These are phyloP conservation scores for Sebastes iracundus DNA, from an alignment of 2,797 vertebrate genomes.

Conservation along the genomic window DNA sequence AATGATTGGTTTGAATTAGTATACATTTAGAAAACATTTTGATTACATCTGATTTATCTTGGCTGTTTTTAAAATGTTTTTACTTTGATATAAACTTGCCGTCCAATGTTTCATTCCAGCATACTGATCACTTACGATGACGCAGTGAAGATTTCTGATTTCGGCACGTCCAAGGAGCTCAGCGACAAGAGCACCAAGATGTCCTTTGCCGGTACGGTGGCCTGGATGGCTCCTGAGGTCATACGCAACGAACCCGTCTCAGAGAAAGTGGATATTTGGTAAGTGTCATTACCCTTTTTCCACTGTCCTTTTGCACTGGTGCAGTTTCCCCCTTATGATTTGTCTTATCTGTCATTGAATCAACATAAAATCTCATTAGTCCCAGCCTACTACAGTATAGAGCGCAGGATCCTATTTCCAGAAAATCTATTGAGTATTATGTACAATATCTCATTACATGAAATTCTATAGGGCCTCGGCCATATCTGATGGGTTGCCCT, in stretches of 20 bases:
- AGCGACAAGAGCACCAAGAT: slow-evolving; percentile 99
- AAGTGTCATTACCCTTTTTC: slow-evolving; percentile 50
- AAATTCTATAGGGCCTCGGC: slow-evolving; percentile 75
- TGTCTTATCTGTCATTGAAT: slow-evolving; percentile 56
- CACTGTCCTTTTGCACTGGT: neutral
- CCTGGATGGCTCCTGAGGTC: slow-evolving; percentile 98
- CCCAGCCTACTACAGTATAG: slow-evolving; percentile 55
- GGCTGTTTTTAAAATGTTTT: neutral
- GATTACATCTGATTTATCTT: neutral
- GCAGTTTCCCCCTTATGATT: slow-evolving; percentile 23
- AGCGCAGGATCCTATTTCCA: slow-evolving; percentile 63
- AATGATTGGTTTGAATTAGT: neutral
- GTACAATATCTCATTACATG: slow-evolving; percentile 80
- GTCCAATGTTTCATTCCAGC: slow-evolving; percentile 72
- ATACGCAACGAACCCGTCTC: slow-evolving; percentile 97
- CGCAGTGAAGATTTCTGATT: slow-evolving; percentile 98
- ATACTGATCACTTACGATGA: slow-evolving; percentile 98
- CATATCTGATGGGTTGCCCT: slow-evolving; percentile 74
- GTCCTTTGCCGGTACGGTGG: slow-evolving; percentile 97
- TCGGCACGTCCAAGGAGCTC: slow-evolving; percentile 96
- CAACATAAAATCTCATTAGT: slow-evolving; percentile 63
- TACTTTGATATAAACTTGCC: slow-evolving; percentile 54
- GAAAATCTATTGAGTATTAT: slow-evolving; percentile 77
- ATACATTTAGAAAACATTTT: neutral
- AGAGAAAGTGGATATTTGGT: slow-evolving; percentile 99